Base-by-base conservation (phyloP, 2,797 vertebrate species). In the Australoheros facetus region DNA sequence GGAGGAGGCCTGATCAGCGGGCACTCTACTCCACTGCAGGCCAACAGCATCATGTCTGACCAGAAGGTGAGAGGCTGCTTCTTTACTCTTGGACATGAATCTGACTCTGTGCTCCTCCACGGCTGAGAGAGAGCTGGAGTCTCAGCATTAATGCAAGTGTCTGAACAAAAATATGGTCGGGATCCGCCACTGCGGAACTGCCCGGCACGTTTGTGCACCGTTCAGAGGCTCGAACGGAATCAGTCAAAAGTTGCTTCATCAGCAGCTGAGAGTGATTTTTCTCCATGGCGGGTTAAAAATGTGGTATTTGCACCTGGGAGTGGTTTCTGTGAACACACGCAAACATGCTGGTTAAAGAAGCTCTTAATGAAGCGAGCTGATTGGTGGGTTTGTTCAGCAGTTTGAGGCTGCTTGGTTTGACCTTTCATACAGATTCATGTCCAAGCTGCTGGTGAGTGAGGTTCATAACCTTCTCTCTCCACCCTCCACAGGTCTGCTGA, bases 401-500 rank as follows among this genome's bases (percentile, higher is more conserved):
- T 13, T 42, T 13, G 39, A 12, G 30, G 30, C 30, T 32, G 30
- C 30, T 32, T 32, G 7, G 6, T 32, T 34, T 4, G 9, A 4
- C 34, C 34, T 34, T 34, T 34, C 7, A 4, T 34, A 2, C 42
- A 14, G 13, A 45, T 13, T 14, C 42, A 45, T 45, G 26, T 28
- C 62, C 60, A 26, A 45, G 39, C 42, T 5, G 64, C 14, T 69
- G 42, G 19, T 66, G 48, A 26, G 9, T 19, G 28, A 19, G 4
- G 34, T 23, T 76, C 13, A 16, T 32, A 48, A 75, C 28, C 1
- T 53, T 32, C 16, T 71, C 12, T 75, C 54, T 51, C n/a, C 23
- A 11, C 8, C 75, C 17, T 85, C 48, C 75, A 5, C 91, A 96
- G 95, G 95, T 96, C 73, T 96, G 95, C 93, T 96, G 93, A 96